Conservation (phyloP, 2,888 invertebrate species). For the Cantharis lateralis region DNA sequence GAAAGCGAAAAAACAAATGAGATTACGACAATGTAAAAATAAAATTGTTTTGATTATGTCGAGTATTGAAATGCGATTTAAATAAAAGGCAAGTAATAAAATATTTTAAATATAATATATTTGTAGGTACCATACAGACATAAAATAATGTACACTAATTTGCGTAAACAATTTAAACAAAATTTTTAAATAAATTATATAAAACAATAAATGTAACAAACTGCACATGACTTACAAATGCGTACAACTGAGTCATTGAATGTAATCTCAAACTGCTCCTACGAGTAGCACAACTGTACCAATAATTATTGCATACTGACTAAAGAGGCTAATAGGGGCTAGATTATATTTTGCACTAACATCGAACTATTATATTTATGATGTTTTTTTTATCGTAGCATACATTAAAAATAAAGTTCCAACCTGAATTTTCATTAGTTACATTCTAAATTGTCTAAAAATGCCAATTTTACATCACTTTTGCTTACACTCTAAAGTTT, state of each 20-base stretch:
- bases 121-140: slow-evolving; percentile 58
- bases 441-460: slow-evolving; percentile 45
- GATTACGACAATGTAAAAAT: too few relatives aligned
- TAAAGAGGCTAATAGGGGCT: slow-evolving; percentile 50
- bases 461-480: slow-evolving; percentile 54
- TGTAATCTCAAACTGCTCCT: slow-evolving; percentile 50
- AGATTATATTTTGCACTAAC: slow-evolving; percentile 51
- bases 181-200: slow-evolving; percentile 45
- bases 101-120: slow-evolving; percentile 46
- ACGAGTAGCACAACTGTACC: slow-evolving; percentile 56
- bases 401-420: slow-evolving; percentile 56
- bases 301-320: slow-evolving; percentile 55
- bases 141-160: slow-evolving; percentile 57
- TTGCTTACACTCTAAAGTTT: slow-evolving; percentile 47
- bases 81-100: not conserved
- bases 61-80: too few relatives aligned
- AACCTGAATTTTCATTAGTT: slow-evolving; percentile 53
- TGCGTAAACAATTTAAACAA: slow-evolving; percentile 44
- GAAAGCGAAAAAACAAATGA: too few relatives aligned
- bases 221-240: slow-evolving; percentile 51
- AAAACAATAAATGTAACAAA: slow-evolving; percentile 42
- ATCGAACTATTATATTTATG: slow-evolving; percentile 54
- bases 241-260: slow-evolving; percentile 51
- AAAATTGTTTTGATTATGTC: too few relatives aligned
- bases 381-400: slow-evolving; percentile 47